Evolutionary conservation across 2,113 vertebrate genomes (phyloP).

Genomic region (Meriones unguiculatus): DNA sequence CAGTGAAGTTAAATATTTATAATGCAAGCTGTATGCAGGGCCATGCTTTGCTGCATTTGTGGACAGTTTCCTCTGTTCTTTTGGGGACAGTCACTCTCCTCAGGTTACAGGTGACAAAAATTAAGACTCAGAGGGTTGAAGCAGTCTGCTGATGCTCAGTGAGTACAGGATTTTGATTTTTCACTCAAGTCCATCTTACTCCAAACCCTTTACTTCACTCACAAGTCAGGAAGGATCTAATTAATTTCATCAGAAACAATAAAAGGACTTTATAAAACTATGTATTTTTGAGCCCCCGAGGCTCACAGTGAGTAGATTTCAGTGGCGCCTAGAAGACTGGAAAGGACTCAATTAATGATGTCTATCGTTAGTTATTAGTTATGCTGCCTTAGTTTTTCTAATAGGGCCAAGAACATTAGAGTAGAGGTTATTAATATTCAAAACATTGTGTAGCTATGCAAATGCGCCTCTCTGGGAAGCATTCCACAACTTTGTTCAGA

Average conservation of each 20-base stretch:
- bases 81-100: not conserved
- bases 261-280: constrained; percentile 51
- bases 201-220: constrained; percentile 31
- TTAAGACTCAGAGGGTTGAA: not conserved
- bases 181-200: not conserved
- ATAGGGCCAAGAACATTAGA: constrained; percentile 70
- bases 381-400: constrained; percentile 71
- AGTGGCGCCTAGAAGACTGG: constrained; percentile 40
- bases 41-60: not conserved
- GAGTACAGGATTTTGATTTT: constrained; percentile 13
- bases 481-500: constrained; percentile 75
- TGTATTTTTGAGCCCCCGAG: constrained; percentile 37
- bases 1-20: not conserved
- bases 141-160: not conserved
- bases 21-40: not conserved
- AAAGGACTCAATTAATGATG: constrained; percentile 52
- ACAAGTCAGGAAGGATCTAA: constrained; percentile 10
- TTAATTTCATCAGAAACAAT: constrained; percentile 61
- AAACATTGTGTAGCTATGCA: constrained; percentile 74
- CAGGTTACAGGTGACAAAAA: not conserved
- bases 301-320: constrained; percentile 25
- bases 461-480: constrained; percentile 74
- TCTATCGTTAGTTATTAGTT: constrained; percentile 74
- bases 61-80: not conserved
- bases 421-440: constrained; percentile 78